Evolutionary conservation across 2,797 vertebrate genomes (phyloP).

Genomic region (Sarcophilus harrisii): DNA sequence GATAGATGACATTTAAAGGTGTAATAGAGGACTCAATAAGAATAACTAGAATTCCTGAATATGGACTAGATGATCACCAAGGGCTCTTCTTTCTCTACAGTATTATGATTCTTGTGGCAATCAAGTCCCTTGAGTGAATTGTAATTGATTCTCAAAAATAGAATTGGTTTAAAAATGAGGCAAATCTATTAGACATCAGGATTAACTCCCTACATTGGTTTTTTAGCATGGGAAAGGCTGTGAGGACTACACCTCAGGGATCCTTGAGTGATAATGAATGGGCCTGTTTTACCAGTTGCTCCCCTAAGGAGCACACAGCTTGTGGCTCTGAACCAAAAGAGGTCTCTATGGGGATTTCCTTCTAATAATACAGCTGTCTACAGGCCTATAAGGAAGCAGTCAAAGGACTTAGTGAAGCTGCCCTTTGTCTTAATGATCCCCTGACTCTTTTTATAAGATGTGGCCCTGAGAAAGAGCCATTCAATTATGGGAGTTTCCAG

Average conservation of each 20-base stretch:
- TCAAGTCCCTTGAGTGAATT: neutral
- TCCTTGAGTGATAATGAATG: neutral
- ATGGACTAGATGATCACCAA: neutral
- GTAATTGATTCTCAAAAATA: neutral
- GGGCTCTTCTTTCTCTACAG: neutral
- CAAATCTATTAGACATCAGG: neutral
- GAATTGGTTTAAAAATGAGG: neutral
- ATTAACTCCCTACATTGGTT: neutral
- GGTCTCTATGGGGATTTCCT: neutral
- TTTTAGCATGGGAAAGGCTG: neutral
- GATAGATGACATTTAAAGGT: neutral
- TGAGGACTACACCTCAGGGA: neutral
- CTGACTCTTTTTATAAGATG: neutral
- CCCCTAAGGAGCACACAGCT: neutral
- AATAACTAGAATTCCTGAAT: neutral
- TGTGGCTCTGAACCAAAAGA: neutral
- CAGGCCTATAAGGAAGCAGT: neutral
- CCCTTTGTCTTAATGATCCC: neutral
- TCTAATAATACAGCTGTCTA: neutral
- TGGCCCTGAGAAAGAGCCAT: neutral
- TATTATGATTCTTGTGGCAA: neutral
- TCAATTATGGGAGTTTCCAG: neutral
- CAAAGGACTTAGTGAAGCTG: neutral
- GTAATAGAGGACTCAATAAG: neutral
- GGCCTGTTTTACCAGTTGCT: neutral